Percentiles rank a stretch among this genome's conserved stretches.
Conservation (phyloP, 2,888 invertebrate genomes). For the Drosophila rellima region DNA sequence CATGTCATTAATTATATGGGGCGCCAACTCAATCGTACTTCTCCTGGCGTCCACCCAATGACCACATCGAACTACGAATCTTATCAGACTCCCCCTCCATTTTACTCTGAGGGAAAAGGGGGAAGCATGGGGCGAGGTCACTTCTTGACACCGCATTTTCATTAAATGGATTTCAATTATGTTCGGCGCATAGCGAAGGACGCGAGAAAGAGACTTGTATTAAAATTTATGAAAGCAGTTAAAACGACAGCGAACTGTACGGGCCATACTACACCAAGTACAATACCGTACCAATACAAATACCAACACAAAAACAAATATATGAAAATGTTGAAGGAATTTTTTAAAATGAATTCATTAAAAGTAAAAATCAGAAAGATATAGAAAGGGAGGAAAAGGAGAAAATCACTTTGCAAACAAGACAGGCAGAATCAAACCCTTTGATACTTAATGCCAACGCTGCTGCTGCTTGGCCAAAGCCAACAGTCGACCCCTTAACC, state of each 20-base stretch:
- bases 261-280: too few relatives aligned
- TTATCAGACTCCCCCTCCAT: slow-evolving; percentile 32
- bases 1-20: slow-evolving; percentile 73
- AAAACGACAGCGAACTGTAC: slow-evolving; percentile 43
- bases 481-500: slow-evolving; percentile 50
- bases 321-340: slow-evolving; percentile 47
- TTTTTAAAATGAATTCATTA: slow-evolving; percentile 79
- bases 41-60: slow-evolving; percentile 13
- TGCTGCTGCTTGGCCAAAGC: slow-evolving; percentile 16
- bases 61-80: slow-evolving; percentile 28
- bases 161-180: slow-evolving; percentile 82
- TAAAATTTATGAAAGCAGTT: slow-evolving; percentile 75
- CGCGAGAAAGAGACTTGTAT: slow-evolving; percentile 45
- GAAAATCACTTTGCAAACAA: slow-evolving; percentile 73
- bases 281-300: too few relatives aligned
- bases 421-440: slow-evolving; percentile 62
- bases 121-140: slow-evolving; percentile 3
- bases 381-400: not conserved
- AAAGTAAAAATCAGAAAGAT: slow-evolving; percentile 73
- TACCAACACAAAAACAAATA: slow-evolving; percentile 11
- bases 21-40: slow-evolving; percentile 17
- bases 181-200: slow-evolving; percentile 41
- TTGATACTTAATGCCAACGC: slow-evolving; percentile 76
- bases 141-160: slow-evolving; percentile 76
- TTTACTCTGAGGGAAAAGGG: not conserved